Evolutionary conservation across 2,888 invertebrate genomes (phyloP).

Genomic region (Allacma fusca): DNA sequence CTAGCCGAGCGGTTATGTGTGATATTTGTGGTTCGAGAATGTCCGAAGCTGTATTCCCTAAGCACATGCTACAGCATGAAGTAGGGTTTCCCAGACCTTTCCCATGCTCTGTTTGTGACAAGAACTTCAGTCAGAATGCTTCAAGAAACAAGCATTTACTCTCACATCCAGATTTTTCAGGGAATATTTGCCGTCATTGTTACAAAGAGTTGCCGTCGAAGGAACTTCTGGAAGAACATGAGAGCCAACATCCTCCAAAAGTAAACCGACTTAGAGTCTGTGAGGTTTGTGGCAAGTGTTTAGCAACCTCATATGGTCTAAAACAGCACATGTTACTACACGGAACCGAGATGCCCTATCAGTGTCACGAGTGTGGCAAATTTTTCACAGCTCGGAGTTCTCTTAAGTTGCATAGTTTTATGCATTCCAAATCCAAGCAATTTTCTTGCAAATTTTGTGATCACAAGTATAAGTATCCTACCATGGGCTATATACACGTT

Average conservation of each 20-base stretch:
- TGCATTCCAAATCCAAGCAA: not conserved
- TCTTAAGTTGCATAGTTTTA: not conserved
- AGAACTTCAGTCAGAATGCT: not conserved
- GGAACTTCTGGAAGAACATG: not conserved
- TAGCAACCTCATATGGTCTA: not conserved
- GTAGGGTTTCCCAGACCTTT: no score
- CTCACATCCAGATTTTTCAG: not conserved
- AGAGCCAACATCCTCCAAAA: not conserved
- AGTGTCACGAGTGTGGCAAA: not conserved
- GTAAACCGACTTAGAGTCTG: not conserved
- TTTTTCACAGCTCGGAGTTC: not conserved
- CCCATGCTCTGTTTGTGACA: no score
- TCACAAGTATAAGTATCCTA: not conserved
- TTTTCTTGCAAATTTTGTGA: not conserved
- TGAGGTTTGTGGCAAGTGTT: not conserved
- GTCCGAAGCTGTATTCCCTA: no score
- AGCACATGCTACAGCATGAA: no score
- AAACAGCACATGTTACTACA: not conserved
- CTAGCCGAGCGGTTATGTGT: no score
- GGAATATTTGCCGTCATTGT: not conserved
- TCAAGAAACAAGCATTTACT: not conserved
- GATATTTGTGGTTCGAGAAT: no score
- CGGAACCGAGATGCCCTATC: not conserved
- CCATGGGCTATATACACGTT: not conserved
- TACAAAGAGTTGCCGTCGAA: not conserved